Percentiles rank a stretch among this genome's conserved stretches.
phyloP scores from a whole-genome alignment of 2,113 vertebrate species.

The Semnornis frantzii region DNA sequence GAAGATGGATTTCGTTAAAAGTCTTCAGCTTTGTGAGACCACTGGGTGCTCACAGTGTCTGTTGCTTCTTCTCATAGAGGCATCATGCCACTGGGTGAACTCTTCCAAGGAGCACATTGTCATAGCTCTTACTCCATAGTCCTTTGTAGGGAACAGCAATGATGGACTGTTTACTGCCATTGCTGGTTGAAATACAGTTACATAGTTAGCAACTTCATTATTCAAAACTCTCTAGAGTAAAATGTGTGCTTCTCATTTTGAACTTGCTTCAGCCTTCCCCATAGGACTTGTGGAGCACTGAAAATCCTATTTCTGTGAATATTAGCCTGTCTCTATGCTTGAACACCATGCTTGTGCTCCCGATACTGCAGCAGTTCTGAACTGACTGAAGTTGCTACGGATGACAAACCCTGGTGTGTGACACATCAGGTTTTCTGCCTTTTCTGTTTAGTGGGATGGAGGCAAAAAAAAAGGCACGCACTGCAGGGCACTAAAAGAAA shows the following conservation, averaged over 20 bases:
- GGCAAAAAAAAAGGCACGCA: not conserved
- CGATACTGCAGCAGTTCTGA: not conserved
- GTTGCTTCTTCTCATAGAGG: not conserved
- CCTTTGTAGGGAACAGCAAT: not conserved
- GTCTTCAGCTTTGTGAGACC: not conserved
- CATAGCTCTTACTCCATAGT: rapidly evolving
- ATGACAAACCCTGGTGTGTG: not conserved
- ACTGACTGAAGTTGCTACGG: not conserved
- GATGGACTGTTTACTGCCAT: not conserved
- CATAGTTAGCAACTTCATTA: not conserved
- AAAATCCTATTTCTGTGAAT: not conserved
- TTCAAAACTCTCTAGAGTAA: not conserved
- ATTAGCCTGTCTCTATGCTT: not conserved
- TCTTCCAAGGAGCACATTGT: not conserved
- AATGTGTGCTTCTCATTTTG: not conserved
- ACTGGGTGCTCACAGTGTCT: not conserved
- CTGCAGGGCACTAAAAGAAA: not conserved
- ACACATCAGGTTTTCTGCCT: not conserved
- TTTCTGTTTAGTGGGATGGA: not conserved
- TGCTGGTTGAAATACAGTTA: not conserved
- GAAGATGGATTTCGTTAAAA: not conserved
- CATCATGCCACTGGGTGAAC: not conserved
- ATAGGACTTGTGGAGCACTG: not conserved
- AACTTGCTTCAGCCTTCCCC: not conserved
- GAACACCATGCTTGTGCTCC: not conserved